Percentiles rank a stretch among this genome's conserved stretches.
These are phyloP conservation scores for Cartodere bifasciata DNA, from an alignment of 2,888 invertebrate genomes.

Conservation along the genomic window DNA sequence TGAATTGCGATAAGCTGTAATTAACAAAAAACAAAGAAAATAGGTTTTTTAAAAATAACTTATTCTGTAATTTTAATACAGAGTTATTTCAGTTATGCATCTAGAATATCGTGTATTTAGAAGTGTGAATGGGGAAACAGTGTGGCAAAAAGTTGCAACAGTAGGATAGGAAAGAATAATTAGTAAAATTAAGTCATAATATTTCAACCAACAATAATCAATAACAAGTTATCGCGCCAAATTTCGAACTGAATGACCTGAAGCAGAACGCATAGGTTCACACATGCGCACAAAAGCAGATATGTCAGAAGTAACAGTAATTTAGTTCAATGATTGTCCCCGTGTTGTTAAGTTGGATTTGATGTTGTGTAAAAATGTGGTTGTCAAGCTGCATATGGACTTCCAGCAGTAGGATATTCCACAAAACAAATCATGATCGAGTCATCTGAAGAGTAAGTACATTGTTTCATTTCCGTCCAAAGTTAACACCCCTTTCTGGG, in stretches of 20 bases:
- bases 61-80: no score
- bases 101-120: no score
- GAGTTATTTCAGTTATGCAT: no score
- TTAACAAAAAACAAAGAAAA: no score
- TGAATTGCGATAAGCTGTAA: no score
- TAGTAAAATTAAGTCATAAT: no score
- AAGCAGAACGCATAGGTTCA: conserved; percentile 15
- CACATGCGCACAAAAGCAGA: conserved; percentile 21
- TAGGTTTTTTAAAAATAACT: no score
- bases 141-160: no score
- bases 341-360: conserved; percentile 34
- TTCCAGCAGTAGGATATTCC: conserved; percentile 67
- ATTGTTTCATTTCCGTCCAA: conserved; percentile 21
- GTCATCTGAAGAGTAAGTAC: conserved; percentile 79
- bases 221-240: conserved; percentile 11
- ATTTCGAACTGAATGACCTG: conserved; percentile 8
- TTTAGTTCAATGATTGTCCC: conserved; percentile 35
- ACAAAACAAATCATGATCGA: conserved; percentile 82
- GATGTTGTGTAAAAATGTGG: conserved; percentile 37
- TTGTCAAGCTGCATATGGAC: conserved; percentile 50
- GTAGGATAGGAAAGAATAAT: no score
- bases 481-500: conserved; percentile 18
- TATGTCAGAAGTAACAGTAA: conserved; percentile 28
- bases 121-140: no score
- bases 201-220: no score